phyloP scores from a whole-genome alignment of 2,113 vertebrate genomes.

The Paratilapia polleni region DNA sequence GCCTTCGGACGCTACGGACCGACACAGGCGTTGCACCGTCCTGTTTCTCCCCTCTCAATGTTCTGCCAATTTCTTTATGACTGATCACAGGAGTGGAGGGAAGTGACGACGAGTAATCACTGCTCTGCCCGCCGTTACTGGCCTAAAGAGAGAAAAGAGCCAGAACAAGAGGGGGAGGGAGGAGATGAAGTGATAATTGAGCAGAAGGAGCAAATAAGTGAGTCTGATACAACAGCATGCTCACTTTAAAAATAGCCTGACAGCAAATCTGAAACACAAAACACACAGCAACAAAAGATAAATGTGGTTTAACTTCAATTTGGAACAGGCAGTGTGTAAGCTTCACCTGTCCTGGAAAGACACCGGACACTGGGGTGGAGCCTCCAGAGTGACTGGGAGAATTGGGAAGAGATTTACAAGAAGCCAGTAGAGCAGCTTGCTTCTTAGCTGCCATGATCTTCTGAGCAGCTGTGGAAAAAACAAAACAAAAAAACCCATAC shows the following conservation, averaged over 20 bases:
- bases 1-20: slow-evolving; percentile 86
- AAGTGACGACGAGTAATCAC: slow-evolving; percentile 94
- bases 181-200: slow-evolving; percentile 65
- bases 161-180: slow-evolving; percentile 62
- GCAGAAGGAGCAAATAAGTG: not conserved
- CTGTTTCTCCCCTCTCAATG: slow-evolving; percentile 79
- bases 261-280: not conserved
- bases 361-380: slow-evolving; percentile 86
- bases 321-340: not conserved
- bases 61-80: slow-evolving; percentile 89
- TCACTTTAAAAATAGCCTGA: not conserved
- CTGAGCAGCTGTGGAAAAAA: slow-evolving; percentile 85
- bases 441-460: slow-evolving; percentile 91
- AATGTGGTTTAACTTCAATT: not conserved
- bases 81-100: slow-evolving; percentile 94
- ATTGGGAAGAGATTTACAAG: slow-evolving; percentile 95
- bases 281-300: not conserved
- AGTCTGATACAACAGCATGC: slow-evolving; percentile 5
- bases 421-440: slow-evolving; percentile 89
- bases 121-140: slow-evolving; percentile 93
- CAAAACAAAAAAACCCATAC: not conserved
- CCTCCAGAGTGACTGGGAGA: slow-evolving; percentile 93
- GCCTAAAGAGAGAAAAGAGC: slow-evolving; percentile 77
- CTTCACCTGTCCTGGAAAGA: slow-evolving; percentile 84
- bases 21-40: slow-evolving; percentile 85